phyloP scores from a whole-genome alignment of 2,888 invertebrate genomes.

The Sarcophaga variegata region DNA sequence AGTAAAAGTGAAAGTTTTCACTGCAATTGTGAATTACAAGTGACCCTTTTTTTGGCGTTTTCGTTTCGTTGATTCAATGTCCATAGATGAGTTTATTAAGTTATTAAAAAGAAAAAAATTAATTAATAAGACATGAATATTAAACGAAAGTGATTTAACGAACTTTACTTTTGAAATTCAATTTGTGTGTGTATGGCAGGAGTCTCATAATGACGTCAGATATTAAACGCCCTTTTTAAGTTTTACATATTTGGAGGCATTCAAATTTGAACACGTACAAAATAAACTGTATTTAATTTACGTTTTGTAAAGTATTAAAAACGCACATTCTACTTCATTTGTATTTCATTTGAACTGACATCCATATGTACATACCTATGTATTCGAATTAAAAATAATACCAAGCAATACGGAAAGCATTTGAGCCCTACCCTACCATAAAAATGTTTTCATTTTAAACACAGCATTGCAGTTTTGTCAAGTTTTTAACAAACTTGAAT shows the following conservation, averaged over 20 bases:
- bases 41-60: constrained; percentile 44
- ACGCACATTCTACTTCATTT: too few species aligned
- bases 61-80: constrained; percentile 17
- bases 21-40: constrained; percentile 31
- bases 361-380: too few species aligned
- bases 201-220: constrained; percentile 52
- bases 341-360: too few species aligned
- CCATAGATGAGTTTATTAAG: constrained; percentile 41
- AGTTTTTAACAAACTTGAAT: too few species aligned
- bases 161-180: constrained; percentile 44
- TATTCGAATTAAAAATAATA: too few species aligned
- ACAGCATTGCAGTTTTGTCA: too few species aligned
- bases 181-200: constrained; percentile 10
- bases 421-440: too few species aligned
- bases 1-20: constrained; percentile 61
- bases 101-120: constrained; percentile 33
- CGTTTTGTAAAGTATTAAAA: constrained; percentile 15
- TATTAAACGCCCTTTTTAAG: constrained; percentile 25
- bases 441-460: too few species aligned
- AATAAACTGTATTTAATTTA: constrained; percentile 43
- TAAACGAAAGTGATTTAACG: constrained; percentile 59
- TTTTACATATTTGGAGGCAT: constrained; percentile 34
- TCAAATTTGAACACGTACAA: constrained; percentile 61
- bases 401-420: too few species aligned
- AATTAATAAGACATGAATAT: constrained; percentile 53